These are phyloP conservation scores for Trilocha varians DNA, from an alignment of 2,888 invertebrate genomes.

Conservation along the genomic window DNA sequence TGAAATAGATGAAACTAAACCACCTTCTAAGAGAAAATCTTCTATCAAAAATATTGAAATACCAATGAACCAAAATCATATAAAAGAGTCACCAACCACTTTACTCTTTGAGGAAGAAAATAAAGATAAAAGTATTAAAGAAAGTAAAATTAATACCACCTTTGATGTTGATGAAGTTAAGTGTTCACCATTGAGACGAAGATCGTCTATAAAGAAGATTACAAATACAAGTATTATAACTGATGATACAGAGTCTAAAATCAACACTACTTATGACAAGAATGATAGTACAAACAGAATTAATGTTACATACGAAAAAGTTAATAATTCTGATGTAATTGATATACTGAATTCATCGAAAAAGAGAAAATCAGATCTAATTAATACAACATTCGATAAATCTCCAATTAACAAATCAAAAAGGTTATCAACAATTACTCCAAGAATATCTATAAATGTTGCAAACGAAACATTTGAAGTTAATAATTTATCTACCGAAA, in stretches of 20 bases:
- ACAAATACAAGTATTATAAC: background rate
- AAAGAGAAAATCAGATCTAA: slow-evolving; percentile 6
- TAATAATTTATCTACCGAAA: background rate
- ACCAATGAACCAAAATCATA: too few relatives aligned
- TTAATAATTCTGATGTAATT: slow-evolving; percentile 4
- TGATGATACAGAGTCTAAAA: slow-evolving; percentile 2
- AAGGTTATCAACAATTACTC: slow-evolving; percentile 4
- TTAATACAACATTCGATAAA: slow-evolving; percentile 18
- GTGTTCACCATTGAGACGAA: background rate
- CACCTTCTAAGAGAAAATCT: too few relatives aligned
- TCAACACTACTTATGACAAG: slow-evolving; percentile 19
- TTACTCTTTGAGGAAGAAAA: slow-evolving; percentile 11
- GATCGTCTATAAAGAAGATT: background rate
- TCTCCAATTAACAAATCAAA: slow-evolving; percentile 1
- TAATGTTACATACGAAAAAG: background rate
- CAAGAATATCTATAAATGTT: slow-evolving; percentile 9
- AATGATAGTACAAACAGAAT: slow-evolving; percentile 8
- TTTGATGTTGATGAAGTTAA: background rate
- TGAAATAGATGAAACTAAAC: slow-evolving; percentile 2
- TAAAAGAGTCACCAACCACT: too few relatives aligned
- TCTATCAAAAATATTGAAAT: too few relatives aligned
- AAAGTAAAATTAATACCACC: background rate
- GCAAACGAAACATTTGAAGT: background rate
- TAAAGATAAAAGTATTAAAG: slow-evolving; percentile 2
- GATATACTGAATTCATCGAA: slow-evolving; percentile 11